phyloP scores from a whole-genome alignment of 2,888 invertebrate species.

The Rugalucina vietnamica region DNA sequence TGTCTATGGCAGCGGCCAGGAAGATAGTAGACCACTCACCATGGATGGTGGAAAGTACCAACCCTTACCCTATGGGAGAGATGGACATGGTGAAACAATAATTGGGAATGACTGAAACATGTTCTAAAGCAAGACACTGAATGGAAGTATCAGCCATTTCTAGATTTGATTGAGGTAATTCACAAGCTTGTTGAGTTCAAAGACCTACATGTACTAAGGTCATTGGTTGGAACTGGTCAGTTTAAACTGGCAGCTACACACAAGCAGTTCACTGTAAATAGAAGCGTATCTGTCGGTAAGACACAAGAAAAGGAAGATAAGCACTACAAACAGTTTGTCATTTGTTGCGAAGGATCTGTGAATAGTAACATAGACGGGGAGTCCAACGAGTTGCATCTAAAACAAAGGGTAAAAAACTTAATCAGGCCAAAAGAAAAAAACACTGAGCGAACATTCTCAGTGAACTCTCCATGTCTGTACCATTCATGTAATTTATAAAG shows the following conservation, averaged over 20 bases:
- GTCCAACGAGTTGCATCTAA: not conserved
- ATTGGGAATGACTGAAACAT: not conserved
- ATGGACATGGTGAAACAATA: too few species aligned
- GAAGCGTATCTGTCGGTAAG: slow-evolving; percentile 7
- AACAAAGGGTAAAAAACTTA: not conserved
- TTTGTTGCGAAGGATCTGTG: not conserved
- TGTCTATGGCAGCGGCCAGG: too few species aligned
- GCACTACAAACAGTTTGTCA: slow-evolving; percentile 11
- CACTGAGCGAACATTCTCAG: not conserved
- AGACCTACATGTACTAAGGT: slow-evolving; percentile 17
- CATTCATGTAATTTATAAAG: too few species aligned
- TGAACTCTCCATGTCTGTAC: too few species aligned
- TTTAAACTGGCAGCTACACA: not conserved
- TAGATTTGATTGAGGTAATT: slow-evolving; percentile 1
- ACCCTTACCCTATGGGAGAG: too few species aligned
- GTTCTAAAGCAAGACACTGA: not conserved
- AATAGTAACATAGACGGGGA: not conserved
- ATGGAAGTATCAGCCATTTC: not conserved
- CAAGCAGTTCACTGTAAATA: not conserved
- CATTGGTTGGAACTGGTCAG: slow-evolving; percentile 9
- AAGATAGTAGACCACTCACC: too few species aligned
- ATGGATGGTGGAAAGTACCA: too few species aligned
- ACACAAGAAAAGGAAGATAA: not conserved
- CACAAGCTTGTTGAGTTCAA: not conserved
- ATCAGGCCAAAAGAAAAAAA: not conserved